Conservation (phyloP, 2,888 invertebrate species). For the Phasia obesa region DNA sequence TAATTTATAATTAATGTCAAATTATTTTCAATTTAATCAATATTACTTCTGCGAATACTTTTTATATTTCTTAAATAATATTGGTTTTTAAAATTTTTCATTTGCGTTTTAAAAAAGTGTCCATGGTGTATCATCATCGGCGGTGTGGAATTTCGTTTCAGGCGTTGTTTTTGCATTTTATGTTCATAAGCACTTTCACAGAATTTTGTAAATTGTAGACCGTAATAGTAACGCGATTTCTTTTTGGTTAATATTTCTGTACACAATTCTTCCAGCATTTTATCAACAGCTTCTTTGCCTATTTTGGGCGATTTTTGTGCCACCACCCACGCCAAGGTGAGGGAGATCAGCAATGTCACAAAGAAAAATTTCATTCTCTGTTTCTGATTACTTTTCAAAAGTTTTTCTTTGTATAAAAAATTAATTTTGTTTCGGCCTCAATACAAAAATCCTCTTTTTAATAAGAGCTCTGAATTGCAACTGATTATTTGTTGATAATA, state of each 20-base stretch:
- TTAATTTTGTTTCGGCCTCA: background rate
- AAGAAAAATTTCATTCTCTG: slow-evolving; percentile 42
- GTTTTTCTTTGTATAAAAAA: background rate
- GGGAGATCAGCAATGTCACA: slow-evolving; percentile 11
- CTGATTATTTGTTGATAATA: slow-evolving; percentile 52
- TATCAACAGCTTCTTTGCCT: slow-evolving; percentile 48
- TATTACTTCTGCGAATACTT: slow-evolving; percentile 21
- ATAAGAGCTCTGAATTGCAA: slow-evolving; percentile 54
- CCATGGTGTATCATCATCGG: background rate
- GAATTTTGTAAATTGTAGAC: slow-evolving; percentile 44
- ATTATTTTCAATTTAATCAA: background rate
- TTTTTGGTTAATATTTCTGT: slow-evolving; percentile 49
- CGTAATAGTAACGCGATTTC: slow-evolving; percentile 46
- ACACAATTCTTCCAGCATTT: slow-evolving; percentile 48
- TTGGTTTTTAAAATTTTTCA: background rate
- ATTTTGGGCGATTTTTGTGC: slow-evolving; percentile 34
- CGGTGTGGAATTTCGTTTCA: background rate
- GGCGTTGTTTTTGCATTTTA: slow-evolving; percentile 34
- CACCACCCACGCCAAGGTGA: background rate
- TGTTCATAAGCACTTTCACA: slow-evolving; percentile 48
- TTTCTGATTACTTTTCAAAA: background rate
- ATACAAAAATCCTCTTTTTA: slow-evolving; percentile 31
- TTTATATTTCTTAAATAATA: slow-evolving; percentile 25
- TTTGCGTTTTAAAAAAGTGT: background rate
- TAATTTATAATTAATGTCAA: too few relatives aligned